These are phyloP conservation scores for Borostomias antarcticus DNA, from an alignment of 2,797 vertebrate genomes.

Conservation along the genomic window DNA sequence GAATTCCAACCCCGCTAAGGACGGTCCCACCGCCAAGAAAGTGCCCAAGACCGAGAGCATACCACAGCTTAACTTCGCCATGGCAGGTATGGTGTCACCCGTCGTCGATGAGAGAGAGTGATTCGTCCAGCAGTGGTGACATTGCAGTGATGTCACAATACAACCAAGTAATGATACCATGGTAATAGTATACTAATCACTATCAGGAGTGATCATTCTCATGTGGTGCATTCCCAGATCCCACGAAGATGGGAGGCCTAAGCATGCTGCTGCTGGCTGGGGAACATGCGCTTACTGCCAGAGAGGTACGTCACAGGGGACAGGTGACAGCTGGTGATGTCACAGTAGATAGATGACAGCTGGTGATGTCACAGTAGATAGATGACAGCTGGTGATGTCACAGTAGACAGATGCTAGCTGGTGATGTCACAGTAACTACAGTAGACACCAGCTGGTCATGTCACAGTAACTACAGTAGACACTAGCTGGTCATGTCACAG, in stretches of 20 bases:
- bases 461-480: no score
- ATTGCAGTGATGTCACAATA: not conserved
- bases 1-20: slow-evolving; percentile 86
- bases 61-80: slow-evolving; percentile 95
- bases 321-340: slow-evolving; percentile 26
- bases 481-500: no score
- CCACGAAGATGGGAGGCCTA: slow-evolving; percentile 97
- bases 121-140: not conserved
- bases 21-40: slow-evolving; percentile 87
- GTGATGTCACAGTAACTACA: slow-evolving; percentile 8
- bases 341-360: not conserved
- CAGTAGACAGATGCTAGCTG: not conserved
- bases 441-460: not conserved
- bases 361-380: slow-evolving; percentile 6
- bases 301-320: slow-evolving; percentile 80
- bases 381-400: not conserved
- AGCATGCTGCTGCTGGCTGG: slow-evolving; percentile 98
- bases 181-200: not conserved
- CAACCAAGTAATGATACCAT: no score
- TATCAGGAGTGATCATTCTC: not conserved
- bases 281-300: slow-evolving; percentile 92
- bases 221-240: slow-evolving; percentile 74
- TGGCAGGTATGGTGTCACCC: slow-evolving; percentile 85
- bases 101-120: not conserved
- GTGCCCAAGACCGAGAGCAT: slow-evolving; percentile 85